phyloP scores from a whole-genome alignment of 1,140 invertebrate species.

The Notospermus geniculatus region DNA sequence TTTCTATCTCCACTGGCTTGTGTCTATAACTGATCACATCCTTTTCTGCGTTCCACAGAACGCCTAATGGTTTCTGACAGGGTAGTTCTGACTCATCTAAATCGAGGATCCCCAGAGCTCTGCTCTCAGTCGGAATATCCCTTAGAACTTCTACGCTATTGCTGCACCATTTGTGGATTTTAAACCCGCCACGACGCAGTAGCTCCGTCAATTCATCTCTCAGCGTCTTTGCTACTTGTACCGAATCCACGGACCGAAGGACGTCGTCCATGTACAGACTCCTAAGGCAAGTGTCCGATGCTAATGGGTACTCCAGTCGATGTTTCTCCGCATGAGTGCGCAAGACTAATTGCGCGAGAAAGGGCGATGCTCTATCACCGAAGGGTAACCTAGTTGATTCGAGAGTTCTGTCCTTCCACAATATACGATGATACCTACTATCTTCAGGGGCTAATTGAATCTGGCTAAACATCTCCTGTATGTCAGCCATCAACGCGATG shows the following conservation, averaged over 20 bases:
- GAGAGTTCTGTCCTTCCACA: neutral
- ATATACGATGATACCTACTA: neutral
- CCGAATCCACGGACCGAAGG: slow-evolving; percentile 12
- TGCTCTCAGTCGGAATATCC: slow-evolving; percentile 11
- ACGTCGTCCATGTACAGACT: slow-evolving; percentile 28
- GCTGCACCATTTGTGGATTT: slow-evolving; percentile 17
- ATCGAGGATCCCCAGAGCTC: neutral
- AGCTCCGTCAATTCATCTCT: slow-evolving; percentile 1
- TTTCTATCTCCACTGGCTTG: too few relatives aligned
- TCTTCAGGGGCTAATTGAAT: neutral
- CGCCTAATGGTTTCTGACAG: neutral
- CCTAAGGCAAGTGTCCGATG: slow-evolving; percentile 8
- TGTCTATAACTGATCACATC: neutral
- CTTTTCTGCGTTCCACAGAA: neutral
- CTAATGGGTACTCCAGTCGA: neutral
- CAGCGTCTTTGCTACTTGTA: slow-evolving; percentile 13
- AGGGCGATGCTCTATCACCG: neutral
- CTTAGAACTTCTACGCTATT: slow-evolving; percentile 16
- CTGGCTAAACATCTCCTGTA: neutral
- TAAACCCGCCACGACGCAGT: slow-evolving; percentile 12
- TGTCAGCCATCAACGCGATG: neutral
- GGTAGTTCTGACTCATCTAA: neutral
- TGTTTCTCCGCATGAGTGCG: neutral
- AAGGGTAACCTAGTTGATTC: slow-evolving; percentile 1
- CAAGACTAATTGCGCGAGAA: neutral